Conservation (phyloP, 2,797 vertebrate genomes). For the Eutrigla gurnardus region DNA sequence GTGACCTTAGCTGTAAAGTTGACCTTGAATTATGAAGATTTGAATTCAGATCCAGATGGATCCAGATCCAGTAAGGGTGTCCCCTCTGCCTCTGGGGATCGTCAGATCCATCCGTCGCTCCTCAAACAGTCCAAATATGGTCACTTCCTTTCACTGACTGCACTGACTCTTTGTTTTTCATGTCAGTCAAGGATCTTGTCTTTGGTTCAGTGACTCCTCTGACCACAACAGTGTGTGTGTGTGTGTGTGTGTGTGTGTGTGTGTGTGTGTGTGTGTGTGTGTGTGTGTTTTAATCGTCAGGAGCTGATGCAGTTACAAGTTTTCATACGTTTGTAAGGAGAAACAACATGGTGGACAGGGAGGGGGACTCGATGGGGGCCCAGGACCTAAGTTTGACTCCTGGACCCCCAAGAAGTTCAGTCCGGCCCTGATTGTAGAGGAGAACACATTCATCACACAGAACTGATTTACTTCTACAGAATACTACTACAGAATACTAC, state of each 20-base stretch:
- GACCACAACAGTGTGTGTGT: background rate
- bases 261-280: conserved; percentile 19
- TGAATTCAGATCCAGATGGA: too few relatives aligned
- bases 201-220: conserved; percentile 45
- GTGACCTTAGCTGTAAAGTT: too few relatives aligned
- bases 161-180: conserved; percentile 30
- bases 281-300: background rate
- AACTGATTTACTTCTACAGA: background rate
- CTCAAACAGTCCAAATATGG: too few relatives aligned
- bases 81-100: too few relatives aligned
- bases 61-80: too few relatives aligned
- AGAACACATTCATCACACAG: conserved; percentile 4
- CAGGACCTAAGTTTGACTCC: background rate
- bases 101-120: too few relatives aligned
- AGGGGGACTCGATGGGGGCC: background rate
- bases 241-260: conserved; percentile 14
- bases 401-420: background rate
- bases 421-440: conserved; percentile 5
- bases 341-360: background rate
- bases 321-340: background rate
- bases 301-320: background rate
- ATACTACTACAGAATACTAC: background rate
- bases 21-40: too few relatives aligned
- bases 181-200: conserved; percentile 7
- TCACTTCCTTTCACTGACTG: too few relatives aligned